Conservation (phyloP, 2,113 vertebrate species). For the Xyliphius kryptos region DNA sequence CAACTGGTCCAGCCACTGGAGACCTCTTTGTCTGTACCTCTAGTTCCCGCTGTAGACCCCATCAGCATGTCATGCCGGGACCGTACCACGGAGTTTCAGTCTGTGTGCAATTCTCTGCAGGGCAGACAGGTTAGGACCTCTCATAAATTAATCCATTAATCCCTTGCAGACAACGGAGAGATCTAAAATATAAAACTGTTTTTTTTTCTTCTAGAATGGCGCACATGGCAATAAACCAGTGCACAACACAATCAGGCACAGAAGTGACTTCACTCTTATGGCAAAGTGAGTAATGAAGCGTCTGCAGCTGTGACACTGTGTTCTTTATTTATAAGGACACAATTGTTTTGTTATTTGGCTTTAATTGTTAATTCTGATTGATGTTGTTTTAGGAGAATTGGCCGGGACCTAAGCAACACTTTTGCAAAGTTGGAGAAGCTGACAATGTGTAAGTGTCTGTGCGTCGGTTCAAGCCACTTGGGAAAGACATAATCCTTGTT, state of each 20-base stretch:
- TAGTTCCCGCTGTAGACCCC: slow-evolving; percentile 39
- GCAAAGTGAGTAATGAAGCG: slow-evolving; percentile 73
- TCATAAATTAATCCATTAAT: no score
- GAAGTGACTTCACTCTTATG: slow-evolving; percentile 71
- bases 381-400: slow-evolving; percentile 63
- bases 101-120: slow-evolving; percentile 73
- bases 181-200: no score
- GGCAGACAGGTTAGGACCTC: slow-evolving; percentile 70
- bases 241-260: slow-evolving; percentile 58
- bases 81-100: slow-evolving; percentile 73
- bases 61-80: slow-evolving; percentile 71
- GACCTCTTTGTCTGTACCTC: slow-evolving; percentile 39
- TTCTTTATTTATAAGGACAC: no score
- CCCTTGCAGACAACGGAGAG: no score
- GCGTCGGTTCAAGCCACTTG: not conserved
- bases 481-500: no score
- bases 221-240: slow-evolving; percentile 56
- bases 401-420: slow-evolving; percentile 75
- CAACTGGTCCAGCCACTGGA: slow-evolving; percentile 42
- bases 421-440: slow-evolving; percentile 78
- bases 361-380: slow-evolving; percentile 9
- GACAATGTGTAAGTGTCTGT: slow-evolving; percentile 66
- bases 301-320: no score
- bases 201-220: slow-evolving; percentile 67
- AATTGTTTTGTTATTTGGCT: no score